Conservation (phyloP, 2,888 invertebrate species). For the Hololepta plana region DNA sequence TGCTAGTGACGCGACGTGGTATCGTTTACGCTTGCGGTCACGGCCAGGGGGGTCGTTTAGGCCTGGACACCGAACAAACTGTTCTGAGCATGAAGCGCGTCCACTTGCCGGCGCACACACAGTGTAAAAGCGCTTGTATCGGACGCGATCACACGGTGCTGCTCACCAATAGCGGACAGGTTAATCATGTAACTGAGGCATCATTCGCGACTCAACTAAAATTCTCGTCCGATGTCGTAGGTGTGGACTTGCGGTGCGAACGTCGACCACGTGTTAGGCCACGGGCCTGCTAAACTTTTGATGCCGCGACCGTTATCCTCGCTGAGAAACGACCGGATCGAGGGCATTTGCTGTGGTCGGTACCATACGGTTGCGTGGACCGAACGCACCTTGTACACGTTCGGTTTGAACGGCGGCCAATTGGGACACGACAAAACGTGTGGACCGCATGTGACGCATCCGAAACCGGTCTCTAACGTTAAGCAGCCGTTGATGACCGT, state of each 20-base stretch:
- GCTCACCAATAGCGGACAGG: constrained; percentile 40
- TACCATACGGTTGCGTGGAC: constrained; percentile 57
- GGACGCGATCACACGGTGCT: constrained; percentile 51
- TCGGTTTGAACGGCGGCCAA: constrained; percentile 72
- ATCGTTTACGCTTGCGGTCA: constrained; percentile 63
- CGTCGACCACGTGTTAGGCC: constrained; percentile 43
- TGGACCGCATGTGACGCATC: constrained; percentile 26
- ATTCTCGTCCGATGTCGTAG: constrained; percentile 20
- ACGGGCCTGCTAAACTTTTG: constrained; percentile 20
- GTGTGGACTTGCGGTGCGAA: constrained; percentile 46
- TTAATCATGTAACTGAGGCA: constrained; percentile 22
- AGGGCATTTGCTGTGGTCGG: constrained; percentile 46
- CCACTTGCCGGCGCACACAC: constrained; percentile 14
- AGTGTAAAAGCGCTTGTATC: constrained; percentile 30
- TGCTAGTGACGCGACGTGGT: constrained; percentile 40
- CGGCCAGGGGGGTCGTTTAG: constrained; percentile 59
- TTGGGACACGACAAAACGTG: constrained; percentile 43
- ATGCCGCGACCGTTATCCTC: constrained; percentile 26
- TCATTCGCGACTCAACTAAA: constrained; percentile 1
- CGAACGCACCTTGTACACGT: constrained; percentile 44
- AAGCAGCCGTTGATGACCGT: constrained; percentile 25
- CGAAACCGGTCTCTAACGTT: constrained; percentile 27
- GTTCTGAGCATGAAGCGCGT: constrained; percentile 34
- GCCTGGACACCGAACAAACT: constrained; percentile 41
- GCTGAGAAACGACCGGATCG: constrained; percentile 24